phyloP scores from a whole-genome alignment of 2,888 invertebrate genomes.

The Dioctria linearis region DNA sequence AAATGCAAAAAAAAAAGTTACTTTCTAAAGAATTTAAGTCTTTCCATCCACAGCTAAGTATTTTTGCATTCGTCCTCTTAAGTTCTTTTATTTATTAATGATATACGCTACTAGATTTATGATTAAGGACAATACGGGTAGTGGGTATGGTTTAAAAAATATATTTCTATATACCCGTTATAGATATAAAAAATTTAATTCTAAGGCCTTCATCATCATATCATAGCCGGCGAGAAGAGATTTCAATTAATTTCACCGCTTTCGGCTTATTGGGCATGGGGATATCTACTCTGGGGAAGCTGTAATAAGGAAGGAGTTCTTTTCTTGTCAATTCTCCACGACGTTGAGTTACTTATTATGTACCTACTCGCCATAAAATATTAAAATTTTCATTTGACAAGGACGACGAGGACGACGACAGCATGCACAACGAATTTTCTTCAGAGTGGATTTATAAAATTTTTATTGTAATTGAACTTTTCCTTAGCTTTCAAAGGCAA shows the following conservation, averaged over 20 bases:
- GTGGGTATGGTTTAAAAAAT: too few species aligned
- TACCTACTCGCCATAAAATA: constrained; percentile 31
- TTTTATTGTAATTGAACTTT: constrained; percentile 32
- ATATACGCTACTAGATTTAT: constrained; percentile 16
- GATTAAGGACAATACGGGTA: not conserved
- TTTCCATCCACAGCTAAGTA: not conserved
- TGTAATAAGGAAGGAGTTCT: not conserved
- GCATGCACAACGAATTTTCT: constrained; percentile 4
- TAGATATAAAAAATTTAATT: not conserved
- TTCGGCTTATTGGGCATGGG: not conserved
- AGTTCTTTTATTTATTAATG: constrained; percentile 29
- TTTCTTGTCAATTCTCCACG: constrained; percentile 12
- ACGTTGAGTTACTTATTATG: too few species aligned
- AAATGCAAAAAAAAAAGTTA: constrained; percentile 16
- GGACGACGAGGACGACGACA: not conserved
- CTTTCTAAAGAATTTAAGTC: not conserved
- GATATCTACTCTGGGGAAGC: too few species aligned
- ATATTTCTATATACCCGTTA: too few species aligned
- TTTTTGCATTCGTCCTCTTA: not conserved
- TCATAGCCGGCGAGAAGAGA: not conserved
- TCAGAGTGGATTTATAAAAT: constrained; percentile 22
- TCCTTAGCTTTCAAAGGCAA: constrained; percentile 3
- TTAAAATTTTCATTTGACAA: constrained; percentile 48
- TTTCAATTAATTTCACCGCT: constrained; percentile 41
- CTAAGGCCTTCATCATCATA: not conserved